A percentile compares a stretch with the other conserved stretches of the same genome.
These are phyloP conservation scores for Heterotis niloticus DNA, from an alignment of 2,113 vertebrate species.

Conservation along the genomic window DNA sequence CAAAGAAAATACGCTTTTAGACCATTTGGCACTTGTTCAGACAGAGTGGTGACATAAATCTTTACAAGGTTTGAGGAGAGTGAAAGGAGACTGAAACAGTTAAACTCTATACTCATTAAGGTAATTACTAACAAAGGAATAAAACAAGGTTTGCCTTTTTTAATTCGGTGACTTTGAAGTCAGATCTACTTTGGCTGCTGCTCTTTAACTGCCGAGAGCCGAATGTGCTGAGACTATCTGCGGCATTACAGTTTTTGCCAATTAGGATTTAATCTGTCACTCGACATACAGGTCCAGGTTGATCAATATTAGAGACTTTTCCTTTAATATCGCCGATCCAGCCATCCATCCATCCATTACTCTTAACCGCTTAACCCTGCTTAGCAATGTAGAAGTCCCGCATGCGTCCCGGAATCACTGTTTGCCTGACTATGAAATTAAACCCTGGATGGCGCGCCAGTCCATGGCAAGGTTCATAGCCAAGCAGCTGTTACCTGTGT, in stretches of 20 bases:
- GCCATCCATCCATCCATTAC: too few species aligned
- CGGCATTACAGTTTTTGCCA: slow-evolving; percentile 14
- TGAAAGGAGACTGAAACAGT: not conserved
- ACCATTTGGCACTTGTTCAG: not conserved
- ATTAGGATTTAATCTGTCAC: slow-evolving; percentile 28
- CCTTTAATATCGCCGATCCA: not conserved
- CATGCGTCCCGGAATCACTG: too few species aligned
- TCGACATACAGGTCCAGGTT: not conserved
- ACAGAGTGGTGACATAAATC: slow-evolving; percentile 2
- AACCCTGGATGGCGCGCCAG: too few species aligned
- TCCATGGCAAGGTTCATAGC: not conserved
- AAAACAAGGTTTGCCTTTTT: not conserved
- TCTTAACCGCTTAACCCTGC: too few species aligned
- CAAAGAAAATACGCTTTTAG: not conserved
- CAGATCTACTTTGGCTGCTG: not conserved
- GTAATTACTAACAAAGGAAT: slow-evolving; percentile 14
- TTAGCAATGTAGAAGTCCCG: too few species aligned
- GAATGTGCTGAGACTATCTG: not conserved
- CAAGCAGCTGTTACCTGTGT: not conserved
- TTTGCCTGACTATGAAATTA: too few species aligned
- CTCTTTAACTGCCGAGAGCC: slow-evolving; percentile 12
- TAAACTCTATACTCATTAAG: slow-evolving; percentile 19
- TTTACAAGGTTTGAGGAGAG: slow-evolving; percentile 6
- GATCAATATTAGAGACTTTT: slow-evolving; percentile 1
- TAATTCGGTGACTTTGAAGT: slow-evolving; percentile 11